Evolutionary conservation across 2,888 invertebrate species (phyloP).

Genomic region (Clunio marinus): DNA sequence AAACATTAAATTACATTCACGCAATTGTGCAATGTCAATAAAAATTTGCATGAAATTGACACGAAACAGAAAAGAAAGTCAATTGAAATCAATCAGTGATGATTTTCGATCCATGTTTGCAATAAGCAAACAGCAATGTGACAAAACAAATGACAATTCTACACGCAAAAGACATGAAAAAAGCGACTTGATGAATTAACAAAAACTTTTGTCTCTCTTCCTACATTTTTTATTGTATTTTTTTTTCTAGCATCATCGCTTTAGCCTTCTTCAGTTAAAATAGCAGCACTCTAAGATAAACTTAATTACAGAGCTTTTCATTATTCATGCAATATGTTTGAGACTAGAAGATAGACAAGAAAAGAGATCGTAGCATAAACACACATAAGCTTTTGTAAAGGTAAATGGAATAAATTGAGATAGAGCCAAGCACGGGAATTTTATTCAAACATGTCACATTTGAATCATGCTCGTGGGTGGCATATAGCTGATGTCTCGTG

Average conservation of each 20-base stretch:
- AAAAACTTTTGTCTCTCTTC: not conserved
- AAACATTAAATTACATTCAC: too few species aligned
- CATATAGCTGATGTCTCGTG: conserved; percentile 2
- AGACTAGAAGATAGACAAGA: not conserved
- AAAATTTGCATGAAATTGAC: too few species aligned
- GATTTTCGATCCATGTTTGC: not conserved
- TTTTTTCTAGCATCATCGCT: not conserved
- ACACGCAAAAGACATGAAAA: conserved; percentile 15
- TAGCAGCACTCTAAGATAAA: not conserved
- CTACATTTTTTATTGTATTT: conserved; percentile 3
- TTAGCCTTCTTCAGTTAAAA: too few species aligned
- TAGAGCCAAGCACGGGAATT: not conserved
- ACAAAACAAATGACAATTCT: conserved; percentile 7
- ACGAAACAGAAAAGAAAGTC: too few species aligned
- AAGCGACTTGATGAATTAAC: conserved; percentile 10
- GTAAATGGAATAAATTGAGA: not conserved
- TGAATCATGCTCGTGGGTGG: conserved; percentile 11
- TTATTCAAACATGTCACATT: conserved; percentile 9
- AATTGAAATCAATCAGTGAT: conserved; percentile 33
- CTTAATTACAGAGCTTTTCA: conserved; percentile 11
- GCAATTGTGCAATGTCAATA: too few species aligned
- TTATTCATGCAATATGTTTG: not conserved
- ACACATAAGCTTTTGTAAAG: not conserved
- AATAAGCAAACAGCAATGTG: not conserved
- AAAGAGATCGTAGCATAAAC: too few species aligned